Base-by-base conservation (phyloP, 2,888 invertebrate genomes). In the Volucella inanis region DNA sequence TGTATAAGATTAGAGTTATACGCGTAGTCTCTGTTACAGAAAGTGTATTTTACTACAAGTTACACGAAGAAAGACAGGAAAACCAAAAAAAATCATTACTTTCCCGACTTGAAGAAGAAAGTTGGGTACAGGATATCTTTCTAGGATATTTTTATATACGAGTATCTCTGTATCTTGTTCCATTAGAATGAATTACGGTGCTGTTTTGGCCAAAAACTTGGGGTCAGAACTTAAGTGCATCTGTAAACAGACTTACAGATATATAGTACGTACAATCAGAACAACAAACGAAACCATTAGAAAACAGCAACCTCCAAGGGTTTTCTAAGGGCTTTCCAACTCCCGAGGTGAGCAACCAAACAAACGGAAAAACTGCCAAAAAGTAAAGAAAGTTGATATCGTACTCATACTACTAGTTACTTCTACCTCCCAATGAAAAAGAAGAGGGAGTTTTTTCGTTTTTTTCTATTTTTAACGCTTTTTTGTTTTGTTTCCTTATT, bases 171-270 rank as follows among this genome's bases (percentile, higher is more conserved):
- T 31, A 31, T 31, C 6, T 31, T 31, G 31, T 15, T 64, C 18
- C 41, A 65, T 67, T 76, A 74, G 75, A 65, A 71, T 75, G 80
- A 80, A 59, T 76, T 47, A 85, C 81, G 47, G 31, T 43, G 71
- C 72, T 84, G 75, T 81, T 85, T 85, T 85, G 71, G 55, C 62
- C 71, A 41, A 72, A 76, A 81, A n/a, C 11, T 67, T 72, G 50
- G 59, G 76, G 67, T 81, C 70, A 72, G 61, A 71, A 67, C 61
- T 45, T 80, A 52, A 52, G 47, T 65, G 65, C 71, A 80, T 49
- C 67, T 62, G 71, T 71, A 76, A 65, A 55, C 14, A 18, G 8
- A 43, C 39, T 47, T 47, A 39, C 68, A 54, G 45, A 65, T 43
- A 72, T 38, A 50, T 39, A 22, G 49, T 59, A 57, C 57, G 76